Conservation (phyloP, 2,113 vertebrate genomes). For the Polypterus senegalus region DNA sequence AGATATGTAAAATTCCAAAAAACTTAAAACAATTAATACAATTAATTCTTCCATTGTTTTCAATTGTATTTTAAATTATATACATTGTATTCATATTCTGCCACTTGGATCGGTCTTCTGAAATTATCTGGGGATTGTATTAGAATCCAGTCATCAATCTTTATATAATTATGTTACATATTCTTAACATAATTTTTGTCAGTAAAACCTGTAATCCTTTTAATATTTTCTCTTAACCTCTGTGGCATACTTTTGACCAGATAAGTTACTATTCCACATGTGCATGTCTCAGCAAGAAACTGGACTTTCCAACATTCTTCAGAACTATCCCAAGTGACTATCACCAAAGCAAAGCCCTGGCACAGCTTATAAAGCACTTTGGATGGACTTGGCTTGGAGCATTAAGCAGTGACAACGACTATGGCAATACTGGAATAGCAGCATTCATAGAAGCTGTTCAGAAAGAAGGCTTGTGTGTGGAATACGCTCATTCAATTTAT, state of each 20-base stretch:
- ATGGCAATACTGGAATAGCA: neutral
- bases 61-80: no score
- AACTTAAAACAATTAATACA: no score
- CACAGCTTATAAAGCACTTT: conserved; percentile 2
- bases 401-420: neutral
- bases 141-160: no score
- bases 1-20: no score
- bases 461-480: neutral
- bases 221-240: no score
- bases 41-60: no score
- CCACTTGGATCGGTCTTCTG: no score
- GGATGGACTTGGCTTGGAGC: neutral
- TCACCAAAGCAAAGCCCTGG: conserved; percentile 1
- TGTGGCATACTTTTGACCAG: neutral
- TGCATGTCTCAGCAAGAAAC: neutral
- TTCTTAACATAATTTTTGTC: no score
- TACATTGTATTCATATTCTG: no score
- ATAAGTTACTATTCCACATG: neutral
- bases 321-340: conserved; percentile 4
- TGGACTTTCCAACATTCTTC: neutral
- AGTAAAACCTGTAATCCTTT: no score
- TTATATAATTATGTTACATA: no score
- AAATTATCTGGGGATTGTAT: no score
- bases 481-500: neutral
- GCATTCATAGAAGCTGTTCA: neutral